phyloP scores from a whole-genome alignment of 2,113 vertebrate species.

The Pomatostomus ruficeps region DNA sequence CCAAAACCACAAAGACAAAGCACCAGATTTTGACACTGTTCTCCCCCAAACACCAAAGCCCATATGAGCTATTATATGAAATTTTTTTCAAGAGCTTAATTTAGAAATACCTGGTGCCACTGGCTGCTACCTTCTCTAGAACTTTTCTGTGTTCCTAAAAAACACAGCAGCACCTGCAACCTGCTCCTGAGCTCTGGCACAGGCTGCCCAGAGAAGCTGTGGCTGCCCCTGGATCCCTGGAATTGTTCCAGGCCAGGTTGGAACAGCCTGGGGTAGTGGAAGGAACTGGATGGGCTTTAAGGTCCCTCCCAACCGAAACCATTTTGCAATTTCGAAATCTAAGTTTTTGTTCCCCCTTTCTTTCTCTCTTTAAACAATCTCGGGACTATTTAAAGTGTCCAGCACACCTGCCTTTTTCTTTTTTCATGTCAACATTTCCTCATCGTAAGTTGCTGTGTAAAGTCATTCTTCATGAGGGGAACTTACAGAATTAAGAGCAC shows the following conservation, averaged over 20 bases:
- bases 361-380: background rate
- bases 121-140: background rate
- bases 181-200: background rate
- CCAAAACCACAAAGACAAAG: background rate
- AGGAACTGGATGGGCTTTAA: background rate
- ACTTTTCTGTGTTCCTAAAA: background rate
- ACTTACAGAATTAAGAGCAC: background rate
- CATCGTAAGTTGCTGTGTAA: accelerated
- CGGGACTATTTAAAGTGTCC: background rate
- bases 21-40: background rate
- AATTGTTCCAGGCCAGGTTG: background rate
- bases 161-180: background rate
- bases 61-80: background rate
- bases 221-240: background rate
- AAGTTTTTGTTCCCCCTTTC: background rate
- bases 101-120: background rate
- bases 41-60: background rate
- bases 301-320: background rate
- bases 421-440: background rate
- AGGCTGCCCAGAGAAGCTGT: background rate
- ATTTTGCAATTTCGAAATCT: background rate
- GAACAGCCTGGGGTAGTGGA: background rate
- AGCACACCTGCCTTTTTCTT: background rate
- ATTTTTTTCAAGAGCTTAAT: background rate
- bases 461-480: background rate